phyloP scores from a whole-genome alignment of 2,113 vertebrate genomes.

The Cranoglanis bouderius region DNA sequence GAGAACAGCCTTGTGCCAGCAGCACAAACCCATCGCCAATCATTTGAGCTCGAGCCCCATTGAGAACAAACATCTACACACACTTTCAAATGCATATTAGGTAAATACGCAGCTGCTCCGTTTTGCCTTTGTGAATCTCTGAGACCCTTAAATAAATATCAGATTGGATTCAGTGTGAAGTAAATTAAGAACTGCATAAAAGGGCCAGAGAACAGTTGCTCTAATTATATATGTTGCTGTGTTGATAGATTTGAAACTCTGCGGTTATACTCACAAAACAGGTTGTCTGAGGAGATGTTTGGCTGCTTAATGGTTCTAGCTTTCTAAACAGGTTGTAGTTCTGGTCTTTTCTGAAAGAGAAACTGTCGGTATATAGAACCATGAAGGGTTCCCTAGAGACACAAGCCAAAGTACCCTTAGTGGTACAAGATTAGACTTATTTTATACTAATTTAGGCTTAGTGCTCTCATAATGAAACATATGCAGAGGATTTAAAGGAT shows the following conservation, averaged over 20 bases:
- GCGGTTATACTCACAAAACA: neutral
- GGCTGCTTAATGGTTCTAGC: neutral
- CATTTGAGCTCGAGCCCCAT: neutral
- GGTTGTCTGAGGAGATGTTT: neutral
- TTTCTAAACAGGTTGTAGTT: neutral
- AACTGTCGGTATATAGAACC: neutral
- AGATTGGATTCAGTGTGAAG: neutral
- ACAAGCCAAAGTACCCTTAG: neutral
- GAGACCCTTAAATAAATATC: neutral
- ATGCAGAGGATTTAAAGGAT: neutral
- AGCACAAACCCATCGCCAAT: neutral
- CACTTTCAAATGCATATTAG: conserved; percentile 26
- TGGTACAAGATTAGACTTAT: neutral
- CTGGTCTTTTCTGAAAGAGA: neutral
- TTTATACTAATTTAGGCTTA: neutral
- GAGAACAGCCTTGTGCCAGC: conserved; percentile 6
- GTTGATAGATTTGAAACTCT: neutral
- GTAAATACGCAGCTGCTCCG: neutral
- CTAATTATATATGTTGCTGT: neutral
- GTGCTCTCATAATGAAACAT: neutral
- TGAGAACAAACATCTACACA: conserved; percentile 1
- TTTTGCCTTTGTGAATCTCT: neutral
- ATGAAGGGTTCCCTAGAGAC: neutral
- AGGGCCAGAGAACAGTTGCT: neutral
- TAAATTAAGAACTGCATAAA: neutral